Evolutionary conservation across 2,113 vertebrate genomes (phyloP), one percentile per base, ranked within the genome.

Genomic region (Mastomys natalensis): DNA sequence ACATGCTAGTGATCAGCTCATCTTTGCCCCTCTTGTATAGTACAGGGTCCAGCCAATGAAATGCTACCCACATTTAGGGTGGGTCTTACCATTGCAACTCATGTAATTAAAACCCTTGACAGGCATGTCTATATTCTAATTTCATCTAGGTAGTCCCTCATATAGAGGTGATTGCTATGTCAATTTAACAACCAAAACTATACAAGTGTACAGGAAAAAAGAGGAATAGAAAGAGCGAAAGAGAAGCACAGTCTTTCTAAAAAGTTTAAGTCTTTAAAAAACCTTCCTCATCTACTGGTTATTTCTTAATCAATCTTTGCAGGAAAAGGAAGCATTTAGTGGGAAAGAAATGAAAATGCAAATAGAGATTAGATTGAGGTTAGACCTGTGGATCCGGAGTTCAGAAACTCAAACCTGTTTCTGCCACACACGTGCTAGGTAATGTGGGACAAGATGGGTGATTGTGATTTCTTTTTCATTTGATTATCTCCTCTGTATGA

Each of bases 291-390:
- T 60, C 37, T 82, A 43, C n/a, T 62, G 24, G 12, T 43, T 17
- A 43, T 8, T 45, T 40, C 43, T 82, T 86, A 64, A 93, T 70
- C 58, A n/a, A 34, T 45, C 73, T 87, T 6, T 80, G 58, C 0
- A 77, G 21, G 68, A 5, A 19, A 82, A 88, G 43, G 3, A 87
- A 88, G 40, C 0, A 40, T 92, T 11, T 87, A 64, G 93, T 91
- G 85, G n/a, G 72, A 84, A 90, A 58, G 74, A 93, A 22, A 40
- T 92, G 74, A 92, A 81, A 87, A 90, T 85, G 13, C 1, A 34
- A 85, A 37, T 80, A 16, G 31, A 51, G 55, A 48, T 31, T 45
- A 45, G 24, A 48, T 37, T 78, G 55, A 34, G 7, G 17, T 81
- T 77, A 73, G 62, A 34, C 51, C 31, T 55, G 26, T 15, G 62